Evolutionary conservation across 2,797 vertebrate species (phyloP).

Genomic region (Mallotus villosus): DNA sequence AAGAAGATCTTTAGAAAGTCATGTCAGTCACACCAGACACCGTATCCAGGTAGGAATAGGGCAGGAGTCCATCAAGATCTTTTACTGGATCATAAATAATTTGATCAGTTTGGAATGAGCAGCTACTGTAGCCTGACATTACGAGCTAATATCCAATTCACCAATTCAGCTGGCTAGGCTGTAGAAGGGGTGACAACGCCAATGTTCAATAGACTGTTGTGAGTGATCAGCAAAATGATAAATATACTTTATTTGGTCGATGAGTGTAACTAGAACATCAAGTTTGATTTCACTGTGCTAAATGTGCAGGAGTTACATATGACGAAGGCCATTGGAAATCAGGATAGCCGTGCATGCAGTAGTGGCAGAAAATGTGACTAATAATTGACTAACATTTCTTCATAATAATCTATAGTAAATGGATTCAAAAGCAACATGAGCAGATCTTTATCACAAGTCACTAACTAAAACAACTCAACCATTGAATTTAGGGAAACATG

Average conservation of each 20-base stretch:
- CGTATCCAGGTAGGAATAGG: too few relatives aligned
- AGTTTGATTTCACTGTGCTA: neutral
- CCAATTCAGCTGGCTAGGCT: neutral
- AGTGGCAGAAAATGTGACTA: neutral
- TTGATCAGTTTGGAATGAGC: too few relatives aligned
- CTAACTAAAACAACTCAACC: neutral
- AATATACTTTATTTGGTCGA: slow-evolving; percentile 1
- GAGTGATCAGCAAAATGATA: neutral
- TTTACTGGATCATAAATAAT: neutral
- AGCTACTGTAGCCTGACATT: neutral
- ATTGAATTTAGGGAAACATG: neutral
- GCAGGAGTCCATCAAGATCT: too few relatives aligned
- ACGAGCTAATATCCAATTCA: neutral
- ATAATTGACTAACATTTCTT: neutral
- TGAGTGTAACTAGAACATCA: slow-evolving; percentile 2
- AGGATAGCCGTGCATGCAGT: neutral
- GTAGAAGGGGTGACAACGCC: neutral
- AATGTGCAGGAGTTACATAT: neutral
- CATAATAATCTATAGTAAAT: neutral
- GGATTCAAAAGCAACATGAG: neutral
- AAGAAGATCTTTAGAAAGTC: too few relatives aligned
- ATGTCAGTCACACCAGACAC: too few relatives aligned
- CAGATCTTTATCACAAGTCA: neutral
- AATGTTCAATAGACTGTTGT: neutral
- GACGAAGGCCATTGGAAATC: neutral